Conservation (phyloP, 2,797 vertebrate species). For the Acrossocheilus fasciatus region DNA sequence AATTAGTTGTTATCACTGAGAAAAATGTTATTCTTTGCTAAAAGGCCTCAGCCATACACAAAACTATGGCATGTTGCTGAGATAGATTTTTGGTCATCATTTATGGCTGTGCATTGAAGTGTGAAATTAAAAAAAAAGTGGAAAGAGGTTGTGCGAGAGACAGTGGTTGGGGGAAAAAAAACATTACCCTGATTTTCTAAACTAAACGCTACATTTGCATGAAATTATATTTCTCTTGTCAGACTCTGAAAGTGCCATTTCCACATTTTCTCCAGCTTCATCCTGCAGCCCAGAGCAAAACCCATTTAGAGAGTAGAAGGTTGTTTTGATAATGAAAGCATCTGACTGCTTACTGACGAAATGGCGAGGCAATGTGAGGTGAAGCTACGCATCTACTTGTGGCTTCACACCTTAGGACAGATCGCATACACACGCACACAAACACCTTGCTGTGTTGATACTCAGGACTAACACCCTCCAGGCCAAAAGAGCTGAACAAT, state of each 20-base stretch:
- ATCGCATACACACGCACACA: constrained; percentile 22
- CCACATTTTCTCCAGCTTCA: constrained; percentile 42
- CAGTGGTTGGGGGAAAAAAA: constrained; percentile 11
- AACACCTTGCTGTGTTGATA: constrained; percentile 38
- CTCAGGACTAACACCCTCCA: constrained; percentile 11
- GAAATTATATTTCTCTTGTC: constrained; percentile 47
- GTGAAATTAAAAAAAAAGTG: constrained; percentile 78
- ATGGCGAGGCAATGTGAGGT: constrained; percentile 31
- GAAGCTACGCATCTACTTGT: constrained; percentile 32
- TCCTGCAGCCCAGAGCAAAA: constrained; percentile 52
- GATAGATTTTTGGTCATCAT: constrained; percentile 68
- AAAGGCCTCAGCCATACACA: constrained; percentile 43
- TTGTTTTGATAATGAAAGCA: constrained; percentile 54
- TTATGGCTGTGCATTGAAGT: constrained; percentile 72
- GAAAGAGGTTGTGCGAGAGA: constrained; percentile 55
- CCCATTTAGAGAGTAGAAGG: constrained; percentile 49
- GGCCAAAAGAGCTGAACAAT: constrained; percentile 27
- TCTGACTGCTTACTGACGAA: constrained; percentile 44
- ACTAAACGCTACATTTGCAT: constrained; percentile 59
- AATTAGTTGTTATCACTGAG: constrained; percentile 35
- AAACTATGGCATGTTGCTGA: constrained; percentile 52
- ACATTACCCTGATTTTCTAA: constrained; percentile 61
- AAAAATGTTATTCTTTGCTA: constrained; percentile 49
- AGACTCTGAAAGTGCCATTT: constrained; percentile 35
- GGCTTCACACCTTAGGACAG: constrained; percentile 30